A percentile compares a stretch with the other conserved stretches of the same genome.
phyloP scores from a whole-genome alignment of 2,797 vertebrate species.

The Syngnathus rostellatus region DNA sequence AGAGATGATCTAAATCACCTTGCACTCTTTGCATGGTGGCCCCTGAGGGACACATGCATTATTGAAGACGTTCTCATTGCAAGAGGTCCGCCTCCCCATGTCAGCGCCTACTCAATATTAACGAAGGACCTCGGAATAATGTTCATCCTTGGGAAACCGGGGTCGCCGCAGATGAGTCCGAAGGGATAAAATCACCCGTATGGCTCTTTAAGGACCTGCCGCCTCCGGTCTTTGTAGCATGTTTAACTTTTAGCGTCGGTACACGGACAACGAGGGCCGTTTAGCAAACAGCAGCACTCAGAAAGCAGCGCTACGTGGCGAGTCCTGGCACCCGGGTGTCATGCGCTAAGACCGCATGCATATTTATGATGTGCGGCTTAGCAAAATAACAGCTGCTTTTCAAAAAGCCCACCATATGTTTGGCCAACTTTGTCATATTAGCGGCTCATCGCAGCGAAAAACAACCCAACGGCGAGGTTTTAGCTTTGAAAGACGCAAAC shows the following conservation, averaged over 20 bases:
- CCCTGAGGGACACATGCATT: slow-evolving; percentile 8
- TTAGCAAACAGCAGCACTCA: background rate
- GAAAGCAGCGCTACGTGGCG: slow-evolving; percentile 24
- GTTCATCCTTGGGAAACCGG: slow-evolving; percentile 23
- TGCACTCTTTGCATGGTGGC: slow-evolving; percentile 6
- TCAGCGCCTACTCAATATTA: slow-evolving; percentile 36
- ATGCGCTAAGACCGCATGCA: slow-evolving; percentile 80
- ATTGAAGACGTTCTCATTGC: slow-evolving; percentile 8
- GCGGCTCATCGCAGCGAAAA: slow-evolving; percentile 35
- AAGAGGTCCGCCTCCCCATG: slow-evolving; percentile 1
- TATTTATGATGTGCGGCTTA: slow-evolving; percentile 83
- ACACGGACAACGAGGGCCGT: background rate
- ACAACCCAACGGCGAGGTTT: slow-evolving; percentile 8
- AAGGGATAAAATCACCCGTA: background rate
- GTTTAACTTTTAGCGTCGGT: background rate
- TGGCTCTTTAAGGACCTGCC: background rate
- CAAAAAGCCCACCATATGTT: slow-evolving; percentile 89
- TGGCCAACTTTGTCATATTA: slow-evolving; percentile 71
- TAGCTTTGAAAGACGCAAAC: background rate
- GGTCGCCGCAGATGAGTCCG: slow-evolving; percentile 31
- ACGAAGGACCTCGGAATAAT: slow-evolving; percentile 56
- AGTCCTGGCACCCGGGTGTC: slow-evolving; percentile 66
- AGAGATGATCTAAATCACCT: slow-evolving; percentile 9
- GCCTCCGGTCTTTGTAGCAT: background rate
- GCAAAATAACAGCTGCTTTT: slow-evolving; percentile 94